Evolutionary conservation across 2,797 vertebrate species (phyloP).

Genomic region (Enteromius radiatus): DNA sequence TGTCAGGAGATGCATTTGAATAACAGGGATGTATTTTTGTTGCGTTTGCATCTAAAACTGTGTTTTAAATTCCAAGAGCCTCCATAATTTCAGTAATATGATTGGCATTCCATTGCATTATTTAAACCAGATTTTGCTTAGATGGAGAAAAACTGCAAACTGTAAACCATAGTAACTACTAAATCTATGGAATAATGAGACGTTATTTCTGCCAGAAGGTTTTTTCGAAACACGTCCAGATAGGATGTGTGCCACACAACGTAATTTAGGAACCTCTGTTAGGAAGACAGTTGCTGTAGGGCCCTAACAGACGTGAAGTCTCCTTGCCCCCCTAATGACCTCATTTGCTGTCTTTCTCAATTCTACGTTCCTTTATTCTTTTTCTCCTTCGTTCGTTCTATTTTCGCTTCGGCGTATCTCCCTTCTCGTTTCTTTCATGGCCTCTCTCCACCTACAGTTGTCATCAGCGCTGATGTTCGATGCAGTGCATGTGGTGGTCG

Average conservation of each 20-base stretch:
- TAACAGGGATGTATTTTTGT: neutral
- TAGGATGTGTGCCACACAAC: neutral
- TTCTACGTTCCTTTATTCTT: slow-evolving; percentile 41
- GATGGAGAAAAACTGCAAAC: neutral
- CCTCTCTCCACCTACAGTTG: slow-evolving; percentile 72
- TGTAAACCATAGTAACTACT: neutral
- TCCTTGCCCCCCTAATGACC: slow-evolving; percentile 55
- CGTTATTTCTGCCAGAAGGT: neutral
- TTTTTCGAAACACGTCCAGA: slow-evolving; percentile 31
- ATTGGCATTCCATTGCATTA: slow-evolving; percentile 19
- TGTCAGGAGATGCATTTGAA: neutral
- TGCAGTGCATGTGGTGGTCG: slow-evolving; percentile 92
- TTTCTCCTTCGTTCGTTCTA: slow-evolving; percentile 29
- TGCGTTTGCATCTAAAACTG: neutral
- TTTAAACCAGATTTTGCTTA: slow-evolving; percentile 24
- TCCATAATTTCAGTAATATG: slow-evolving; percentile 9
- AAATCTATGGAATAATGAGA: slow-evolving; percentile 25
- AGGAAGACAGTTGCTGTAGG: slow-evolving; percentile 2
- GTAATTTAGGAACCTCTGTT: slow-evolving; percentile 6
- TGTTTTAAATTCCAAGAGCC: neutral
- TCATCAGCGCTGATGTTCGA: slow-evolving; percentile 94
- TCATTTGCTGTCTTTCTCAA: slow-evolving; percentile 52
- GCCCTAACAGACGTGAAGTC: neutral
- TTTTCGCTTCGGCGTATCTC: neutral
- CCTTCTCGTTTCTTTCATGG: neutral